Evolutionary conservation across 2,888 invertebrate genomes (phyloP), one percentile per base, ranked within the genome.

Genomic region (Sinhomidia bicolor): DNA sequence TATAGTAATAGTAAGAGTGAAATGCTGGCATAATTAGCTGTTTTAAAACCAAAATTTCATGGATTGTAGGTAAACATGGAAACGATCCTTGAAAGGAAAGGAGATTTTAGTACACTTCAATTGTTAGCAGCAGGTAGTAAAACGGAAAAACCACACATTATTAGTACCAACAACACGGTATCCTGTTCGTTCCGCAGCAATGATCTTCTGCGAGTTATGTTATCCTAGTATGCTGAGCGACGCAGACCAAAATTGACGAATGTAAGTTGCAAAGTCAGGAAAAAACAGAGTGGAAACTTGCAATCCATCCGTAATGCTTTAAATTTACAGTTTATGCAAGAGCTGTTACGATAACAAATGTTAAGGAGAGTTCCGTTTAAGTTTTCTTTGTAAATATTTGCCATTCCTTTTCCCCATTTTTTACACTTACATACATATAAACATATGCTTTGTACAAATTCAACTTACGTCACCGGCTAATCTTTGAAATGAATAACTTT

Each of bases 151-250:
- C 76, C 78, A 60, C 60, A 47, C 29, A 54, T 54, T 83, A 71
- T 78, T 44, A 23, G 44, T 47, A 29, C 29, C 78, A 17, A 17
- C n/a, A n/a, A 2, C n/a, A 14, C 60, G 51, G 60, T 82, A 88
- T 88, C 88, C 88, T 88, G 88, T 88, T 88, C 88, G 88, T 88
- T 83, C 62, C 78, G 78, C 83, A 82, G 68, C 62, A 47, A 65
- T 83, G 88, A 83, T 41, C 36, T 79, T 23, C 26, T 51, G 1
- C 17, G 20, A 23, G 60, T 3, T 62, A 26, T 29, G 2, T 62
- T 62, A 26, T 29, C 23, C 6, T 26, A 26, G 12, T 12, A 23
- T 60, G 26, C 57, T 60, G 5, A 47, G 26, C 17, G 26, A 14
- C 1, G n/a, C 1, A 4, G 32, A 29, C 1, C 32, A 9, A n/a